Conservation (phyloP, 1,140 invertebrate genomes). For the Elymnias hypermnestra region DNA sequence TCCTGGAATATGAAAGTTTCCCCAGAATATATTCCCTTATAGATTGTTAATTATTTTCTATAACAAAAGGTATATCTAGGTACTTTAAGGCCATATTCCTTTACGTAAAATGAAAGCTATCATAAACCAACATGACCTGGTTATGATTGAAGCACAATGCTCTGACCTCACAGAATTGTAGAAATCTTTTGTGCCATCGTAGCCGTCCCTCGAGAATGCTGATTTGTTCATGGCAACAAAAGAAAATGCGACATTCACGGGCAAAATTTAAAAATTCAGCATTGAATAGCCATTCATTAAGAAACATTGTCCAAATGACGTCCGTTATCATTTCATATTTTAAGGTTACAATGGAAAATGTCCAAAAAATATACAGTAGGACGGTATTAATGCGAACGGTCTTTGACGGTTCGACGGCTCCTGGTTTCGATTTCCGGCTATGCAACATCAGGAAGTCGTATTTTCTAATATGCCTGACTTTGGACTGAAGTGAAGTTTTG, state of each 20-base stretch:
- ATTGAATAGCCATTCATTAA: constrained; percentile 16
- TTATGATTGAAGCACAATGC: constrained; percentile 17
- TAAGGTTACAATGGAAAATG: neutral
- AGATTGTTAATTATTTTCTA: too few species aligned
- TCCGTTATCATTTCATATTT: neutral
- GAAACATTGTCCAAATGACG: constrained; percentile 11
- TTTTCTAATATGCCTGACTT: too few species aligned
- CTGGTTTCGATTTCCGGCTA: too few species aligned
- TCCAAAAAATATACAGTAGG: neutral
- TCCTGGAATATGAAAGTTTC: too few species aligned
- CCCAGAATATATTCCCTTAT: too few species aligned
- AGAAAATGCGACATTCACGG: constrained; percentile 21
- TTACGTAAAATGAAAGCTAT: too few species aligned
- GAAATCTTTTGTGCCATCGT: constrained; percentile 21
- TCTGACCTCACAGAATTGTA: constrained; percentile 8
- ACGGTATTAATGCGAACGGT: too few species aligned
- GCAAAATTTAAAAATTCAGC: constrained; percentile 21
- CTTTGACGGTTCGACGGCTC: too few species aligned
- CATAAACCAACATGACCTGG: constrained; percentile 15
- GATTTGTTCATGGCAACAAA: constrained; percentile 23
- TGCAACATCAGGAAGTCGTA: too few species aligned
- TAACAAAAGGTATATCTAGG: too few species aligned
- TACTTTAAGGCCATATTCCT: too few species aligned
- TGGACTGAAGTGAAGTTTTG: too few species aligned
- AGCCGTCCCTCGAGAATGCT: constrained; percentile 17